Evolutionary conservation across 2,797 vertebrate genomes (phyloP), one percentile per base, ranked within the genome.

Genomic region (Valencia hispanica): DNA sequence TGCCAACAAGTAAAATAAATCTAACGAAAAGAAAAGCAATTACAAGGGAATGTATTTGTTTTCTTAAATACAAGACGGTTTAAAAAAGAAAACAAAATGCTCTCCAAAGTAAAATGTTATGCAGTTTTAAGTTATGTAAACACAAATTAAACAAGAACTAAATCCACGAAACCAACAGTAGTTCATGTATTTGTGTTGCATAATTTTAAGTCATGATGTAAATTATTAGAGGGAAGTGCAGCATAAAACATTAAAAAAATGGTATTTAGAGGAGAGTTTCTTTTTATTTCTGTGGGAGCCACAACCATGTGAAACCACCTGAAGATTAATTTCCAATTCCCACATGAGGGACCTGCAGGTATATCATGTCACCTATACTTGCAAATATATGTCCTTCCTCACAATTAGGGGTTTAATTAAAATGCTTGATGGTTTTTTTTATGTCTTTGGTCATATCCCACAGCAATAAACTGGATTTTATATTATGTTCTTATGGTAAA

Each of bases 381-480:
- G 47, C 59, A 71, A 47, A 69, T 1, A 81, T 68, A 65, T 68
- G 57, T 27, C 72, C 63, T 77, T 72, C 72, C 59, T 80, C 39
- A 63, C 4, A 75, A 25, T 82, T 87, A 65, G 27, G 25, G 27
- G 41, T 84, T 57, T 63, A 61, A 79, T 73, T 85, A 68, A n/a
- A 63, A 74, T 87, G 80, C 75, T 55, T 75, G 51, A 78, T n/a
- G 10, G 48, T 79, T 72, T 83, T 74, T n/a, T n/a, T n/a, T n/a
- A n/a, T n/a, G 82, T 81, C 79, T 81, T 22, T 59, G 75, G 55
- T 72, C 79, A 82, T 86, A 81, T 83, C 61, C 79, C 30, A 71
- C 25, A 73, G 53, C 69, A 73, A 27, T 80, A 79, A 80, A 81
- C 68, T 1, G 20, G 53, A 76, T 10, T 34, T 74, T 74, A 7